Base-by-base conservation (phyloP, 2,113 vertebrate genomes). In the Lipophrys pholis region DNA sequence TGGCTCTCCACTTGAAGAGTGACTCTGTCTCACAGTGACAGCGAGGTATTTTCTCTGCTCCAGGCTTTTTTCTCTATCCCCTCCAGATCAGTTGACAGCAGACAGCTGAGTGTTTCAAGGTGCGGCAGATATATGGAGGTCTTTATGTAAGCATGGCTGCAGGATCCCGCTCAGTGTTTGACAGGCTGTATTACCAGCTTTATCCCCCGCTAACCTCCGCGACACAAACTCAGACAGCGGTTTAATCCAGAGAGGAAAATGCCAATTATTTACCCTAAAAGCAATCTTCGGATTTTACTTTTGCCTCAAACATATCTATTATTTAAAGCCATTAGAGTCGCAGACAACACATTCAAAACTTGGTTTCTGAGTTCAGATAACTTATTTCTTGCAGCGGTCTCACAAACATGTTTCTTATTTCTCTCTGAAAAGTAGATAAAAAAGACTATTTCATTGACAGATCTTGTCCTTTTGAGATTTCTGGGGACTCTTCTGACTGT, bases 91-190 rank as follows among this genome's bases (percentile, higher is more conserved):
- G 11, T 6, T 17, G 0, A 54, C 40, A 30, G 52, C 43, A 11
- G 1, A 42, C 16, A 59, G 60, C 52, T 67, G 21, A 42, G 62
- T 43, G 61, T 46, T 49, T 57, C 30, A 56, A 21, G 62, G 72
- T 11, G 64, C 73, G 76, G 3, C 11, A 38, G 56, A 40, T 59
- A 59, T 65, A 46, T 14, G 36, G 60, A 70, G 62, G 51, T 69
- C 39, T 73, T 42, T 43, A 7, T 64, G 63, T 80, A 7, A 42
- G 30, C 4, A 52, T 30, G 57, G 57, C 69, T 76, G 16, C 62
- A 54, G 73, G 49, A 52, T 69, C 69, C 69, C 57, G 62, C 55
- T 60, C 36, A 1, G 46, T 35, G 40, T 63, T 60, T 66, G 45
- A 65, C 53, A 53, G 64, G 7, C 63, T 48, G 55, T 51, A 41